phyloP scores from a whole-genome alignment of 2,113 vertebrate genomes.

The Rissa tridactyla region DNA sequence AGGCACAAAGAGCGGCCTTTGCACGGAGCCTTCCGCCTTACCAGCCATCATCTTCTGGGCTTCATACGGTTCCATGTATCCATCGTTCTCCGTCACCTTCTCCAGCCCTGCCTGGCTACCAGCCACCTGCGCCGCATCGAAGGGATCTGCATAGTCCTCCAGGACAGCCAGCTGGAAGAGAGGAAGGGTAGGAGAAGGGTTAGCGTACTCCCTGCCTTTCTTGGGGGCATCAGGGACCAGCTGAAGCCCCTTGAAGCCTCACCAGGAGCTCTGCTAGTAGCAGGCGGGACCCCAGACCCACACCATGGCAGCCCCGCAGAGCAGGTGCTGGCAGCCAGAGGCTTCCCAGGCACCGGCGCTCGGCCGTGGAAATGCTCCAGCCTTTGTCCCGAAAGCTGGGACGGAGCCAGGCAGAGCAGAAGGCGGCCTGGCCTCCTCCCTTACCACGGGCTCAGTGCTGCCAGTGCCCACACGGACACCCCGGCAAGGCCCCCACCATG shows the following conservation, averaged over 20 bases:
- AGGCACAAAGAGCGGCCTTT: background rate
- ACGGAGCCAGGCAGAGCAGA: constrained; percentile 33
- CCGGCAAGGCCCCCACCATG: fast-evolving
- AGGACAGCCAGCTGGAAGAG: constrained; percentile 85
- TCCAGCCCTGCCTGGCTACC: constrained; percentile 76
- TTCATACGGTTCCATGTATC: constrained; percentile 98
- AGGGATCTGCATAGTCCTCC: constrained; percentile 96
- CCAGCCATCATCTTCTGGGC: constrained; percentile 99
- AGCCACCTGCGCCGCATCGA: constrained; percentile 86
- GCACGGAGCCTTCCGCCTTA: constrained; percentile 39
- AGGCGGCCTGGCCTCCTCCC: background rate
- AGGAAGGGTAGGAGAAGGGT: background rate
- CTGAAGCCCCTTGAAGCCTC: background rate
- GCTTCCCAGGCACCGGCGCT: background rate
- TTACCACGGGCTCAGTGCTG: background rate
- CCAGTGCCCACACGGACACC: background rate
- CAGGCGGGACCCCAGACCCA: background rate
- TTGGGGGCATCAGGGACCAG: background rate
- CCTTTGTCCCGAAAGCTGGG: constrained; percentile 41
- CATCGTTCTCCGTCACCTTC: constrained; percentile 90
- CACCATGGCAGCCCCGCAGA: background rate
- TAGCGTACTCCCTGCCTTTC: background rate
- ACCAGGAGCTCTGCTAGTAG: background rate
- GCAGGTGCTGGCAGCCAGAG: background rate
- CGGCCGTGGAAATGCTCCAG: background rate